Evolutionary conservation across 2,797 vertebrate genomes (phyloP), one percentile per base, ranked within the genome.

Genomic region (Coilia nasus): DNA sequence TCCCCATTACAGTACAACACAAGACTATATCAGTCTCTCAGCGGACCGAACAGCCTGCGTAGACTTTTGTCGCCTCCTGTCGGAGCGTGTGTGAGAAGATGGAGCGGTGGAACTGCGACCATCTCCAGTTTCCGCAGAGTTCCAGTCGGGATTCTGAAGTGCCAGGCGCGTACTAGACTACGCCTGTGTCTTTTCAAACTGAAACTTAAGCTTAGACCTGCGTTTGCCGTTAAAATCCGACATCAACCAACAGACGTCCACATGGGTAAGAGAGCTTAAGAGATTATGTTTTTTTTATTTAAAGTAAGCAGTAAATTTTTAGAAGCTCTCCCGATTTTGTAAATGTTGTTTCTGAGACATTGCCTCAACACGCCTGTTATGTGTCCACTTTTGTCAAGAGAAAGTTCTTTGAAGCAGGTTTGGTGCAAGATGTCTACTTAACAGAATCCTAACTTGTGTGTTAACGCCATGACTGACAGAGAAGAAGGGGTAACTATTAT

Each of bases 21-120:
- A 54, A 47, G 50, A 54, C 50, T 54, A 41, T 5, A 41, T 5
- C 2, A 41, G 35, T 41, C 7, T 9, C 50, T 54, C 50, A 54
- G 14, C 1, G 50, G 17, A 44, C 71, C 35, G 31, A 78, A 41
- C 19, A 44, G 7, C 15, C 21, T 21, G n/a, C 9, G 57, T 60
- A 60, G 15, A 54, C 50, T 78, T 78, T 78, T 78, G 71, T 41
- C 71, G 71, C 71, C 71, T 21, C 71, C 71, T 78, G 31, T 44
- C 41, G 71, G 71, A 44, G 17, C 19, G 71, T 21, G 41, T 21
- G 71, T 78, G 35, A 44, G 71, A 41, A 75, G 67, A 54, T 54
- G 14, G 17, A 2, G 19, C 31, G 17, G 71, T 78, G 71, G 5
- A n/a, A 44, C 5, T 3, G 19, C 71, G 19, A 31, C 31, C 14